Evolutionary conservation across 2,888 invertebrate species (phyloP).

Genomic region (Neoascia interrupta): DNA sequence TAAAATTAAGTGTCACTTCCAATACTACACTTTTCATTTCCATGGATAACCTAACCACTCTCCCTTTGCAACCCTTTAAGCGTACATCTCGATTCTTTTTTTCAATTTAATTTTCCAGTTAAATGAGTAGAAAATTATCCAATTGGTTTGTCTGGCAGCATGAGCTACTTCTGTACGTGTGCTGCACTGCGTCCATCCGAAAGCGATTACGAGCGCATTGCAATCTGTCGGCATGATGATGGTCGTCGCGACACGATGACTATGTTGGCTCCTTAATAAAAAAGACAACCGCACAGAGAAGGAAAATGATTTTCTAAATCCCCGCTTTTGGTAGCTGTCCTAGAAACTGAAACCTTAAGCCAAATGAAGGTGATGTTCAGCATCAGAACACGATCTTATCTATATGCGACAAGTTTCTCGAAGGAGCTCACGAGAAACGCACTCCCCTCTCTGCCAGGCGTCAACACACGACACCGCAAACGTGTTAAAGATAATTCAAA

Average conservation of each 20-base stretch:
- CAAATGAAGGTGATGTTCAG: constrained; percentile 22
- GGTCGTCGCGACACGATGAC: background rate
- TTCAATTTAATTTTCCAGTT: constrained; percentile 73
- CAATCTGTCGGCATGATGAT: constrained; percentile 3
- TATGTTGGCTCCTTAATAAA: constrained; percentile 20
- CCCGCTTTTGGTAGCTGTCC: background rate
- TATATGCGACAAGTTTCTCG: background rate
- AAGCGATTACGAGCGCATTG: constrained; percentile 36
- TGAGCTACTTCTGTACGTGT: constrained; percentile 32
- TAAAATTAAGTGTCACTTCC: too few relatives aligned
- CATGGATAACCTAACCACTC: too few relatives aligned
- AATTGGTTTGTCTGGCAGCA: constrained; percentile 61
- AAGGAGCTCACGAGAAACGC: background rate
- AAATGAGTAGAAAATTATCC: constrained; percentile 73
- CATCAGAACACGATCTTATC: constrained; percentile 37
- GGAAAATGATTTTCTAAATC: background rate
- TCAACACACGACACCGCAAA: constrained; percentile 22
- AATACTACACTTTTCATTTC: too few relatives aligned
- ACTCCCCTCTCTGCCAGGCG: background rate
- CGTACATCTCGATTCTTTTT: too few relatives aligned
- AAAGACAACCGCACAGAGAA: background rate
- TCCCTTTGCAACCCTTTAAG: too few relatives aligned
- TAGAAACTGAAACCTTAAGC: background rate
- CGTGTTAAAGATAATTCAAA: constrained; percentile 37
- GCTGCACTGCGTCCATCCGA: constrained; percentile 33